Percentiles rank a stretch among this genome's conserved stretches.
Conservation (phyloP, 2,797 vertebrate genomes). For the Phalanger gymnotis region DNA sequence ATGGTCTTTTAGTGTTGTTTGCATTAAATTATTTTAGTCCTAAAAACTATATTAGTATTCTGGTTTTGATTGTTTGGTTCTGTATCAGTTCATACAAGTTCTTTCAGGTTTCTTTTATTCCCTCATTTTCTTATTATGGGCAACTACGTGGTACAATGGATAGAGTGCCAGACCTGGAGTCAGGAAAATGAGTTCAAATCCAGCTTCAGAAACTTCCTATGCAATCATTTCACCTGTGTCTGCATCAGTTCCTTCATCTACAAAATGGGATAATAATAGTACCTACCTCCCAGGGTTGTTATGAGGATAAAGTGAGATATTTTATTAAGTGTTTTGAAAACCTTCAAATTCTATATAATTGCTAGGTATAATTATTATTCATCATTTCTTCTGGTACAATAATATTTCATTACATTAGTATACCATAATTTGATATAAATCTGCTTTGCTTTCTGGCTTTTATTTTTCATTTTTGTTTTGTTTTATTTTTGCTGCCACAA, state of each 20-base stretch:
- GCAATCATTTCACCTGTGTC: not conserved
- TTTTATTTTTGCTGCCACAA: not conserved
- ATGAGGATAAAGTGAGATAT: not conserved
- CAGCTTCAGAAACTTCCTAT: not conserved
- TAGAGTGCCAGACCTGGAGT: not conserved
- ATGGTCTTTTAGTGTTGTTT: not conserved
- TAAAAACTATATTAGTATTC: not conserved
- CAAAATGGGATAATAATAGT: not conserved
- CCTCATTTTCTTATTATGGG: not conserved
- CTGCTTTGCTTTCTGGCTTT: not conserved
- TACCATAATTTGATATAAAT: not conserved
- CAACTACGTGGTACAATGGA: not conserved
- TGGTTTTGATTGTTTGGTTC: not conserved
- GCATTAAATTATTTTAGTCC: not conserved
- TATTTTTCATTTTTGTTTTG: not conserved
- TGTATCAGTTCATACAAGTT: not conserved
- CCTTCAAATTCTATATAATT: not conserved
- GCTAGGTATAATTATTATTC: not conserved
- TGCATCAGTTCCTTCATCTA: not conserved
- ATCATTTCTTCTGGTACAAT: not conserved
- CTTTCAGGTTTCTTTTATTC: not conserved
- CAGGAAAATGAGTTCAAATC: not conserved
- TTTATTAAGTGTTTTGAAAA: not conserved
- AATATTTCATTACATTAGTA: not conserved
- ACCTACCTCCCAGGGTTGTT: not conserved